Evolutionary conservation across 2,888 invertebrate genomes (phyloP), one percentile per base, ranked within the genome.

Genomic region (Drosophila mimica): DNA sequence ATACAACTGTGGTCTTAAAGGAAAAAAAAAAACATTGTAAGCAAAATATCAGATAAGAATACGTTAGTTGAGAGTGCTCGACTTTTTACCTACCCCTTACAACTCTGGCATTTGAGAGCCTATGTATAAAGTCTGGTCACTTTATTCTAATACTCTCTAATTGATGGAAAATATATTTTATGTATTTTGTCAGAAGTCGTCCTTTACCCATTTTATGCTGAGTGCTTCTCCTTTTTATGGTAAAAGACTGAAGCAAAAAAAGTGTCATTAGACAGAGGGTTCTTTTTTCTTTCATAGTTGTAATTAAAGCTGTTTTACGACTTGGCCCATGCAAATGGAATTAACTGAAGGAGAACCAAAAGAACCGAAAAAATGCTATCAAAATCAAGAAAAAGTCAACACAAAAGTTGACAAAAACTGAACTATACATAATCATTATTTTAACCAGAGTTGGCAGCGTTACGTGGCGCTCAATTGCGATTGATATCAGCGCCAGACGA

Each of bases 401-500:
- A 70, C 17, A 54, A 48, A 67, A 48, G 43, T 65, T 54, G 63
- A 53, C 34, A 71, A 69, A 49, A 79, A 54, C 64, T 48, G 63
- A 57, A 48, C 49, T 62, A 61, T 30, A 71, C 61, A 70, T 76
- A 74, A 79, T 74, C 84, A 72, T 74, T 77, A 83, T 81, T 89
- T 86, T 81, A 88, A 83, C 81, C 79, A 88, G 71, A 76, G 72
- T 57, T 81, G 72, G 63, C 76, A 71, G 71, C 70, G 66, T 38
- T 62, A 30, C 49, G 62, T 68, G 58, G 34, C 57, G 59, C 65
- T 72, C 60, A 60, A 75, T 61, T 74, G 60, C 74, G 84, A 85
- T 81, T 76, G 76, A 74, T 73, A 83, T 81, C 69, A 38, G 52
- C 28, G 49, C 53, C 81, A 75, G 71, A 75, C 73, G 51, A 34